A percentile compares a stretch with the other conserved stretches of the same genome.
These are phyloP conservation scores for Lithosia quadra DNA, from an alignment of 2,888 invertebrate species.

Conservation along the genomic window DNA sequence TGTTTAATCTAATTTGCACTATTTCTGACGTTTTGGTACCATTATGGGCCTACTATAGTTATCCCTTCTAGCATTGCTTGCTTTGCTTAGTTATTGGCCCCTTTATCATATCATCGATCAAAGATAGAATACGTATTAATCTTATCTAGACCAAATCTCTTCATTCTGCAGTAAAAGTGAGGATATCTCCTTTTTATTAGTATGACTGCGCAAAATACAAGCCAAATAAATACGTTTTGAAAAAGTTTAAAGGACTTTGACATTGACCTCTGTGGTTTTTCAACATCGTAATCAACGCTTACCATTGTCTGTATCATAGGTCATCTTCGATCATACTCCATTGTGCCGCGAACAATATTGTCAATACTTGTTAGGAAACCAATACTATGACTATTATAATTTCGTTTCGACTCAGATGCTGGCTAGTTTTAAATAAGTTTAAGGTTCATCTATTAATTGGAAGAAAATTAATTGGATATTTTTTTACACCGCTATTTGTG, in stretches of 20 bases:
- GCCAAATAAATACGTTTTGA: slow-evolving; percentile 44
- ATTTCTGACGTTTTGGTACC: too few species aligned
- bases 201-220: slow-evolving; percentile 29
- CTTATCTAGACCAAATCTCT: background rate
- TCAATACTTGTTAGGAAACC: slow-evolving; percentile 53
- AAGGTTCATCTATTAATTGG: background rate
- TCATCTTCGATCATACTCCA: slow-evolving; percentile 44
- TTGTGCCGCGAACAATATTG: slow-evolving; percentile 57
- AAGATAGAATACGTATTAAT: background rate
- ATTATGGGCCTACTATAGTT: too few species aligned
- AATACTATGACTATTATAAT: slow-evolving; percentile 23
- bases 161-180: slow-evolving; percentile 12
- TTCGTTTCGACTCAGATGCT: slow-evolving; percentile 2
- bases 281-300: slow-evolving; percentile 45
- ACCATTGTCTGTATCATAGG: slow-evolving; percentile 47
- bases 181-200: slow-evolving; percentile 34
- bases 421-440: slow-evolving; percentile 1
- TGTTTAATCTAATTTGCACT: too few species aligned
- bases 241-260: slow-evolving; percentile 43
- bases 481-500: background rate
- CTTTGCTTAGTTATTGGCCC: background rate
- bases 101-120: background rate
- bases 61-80: too few species aligned
- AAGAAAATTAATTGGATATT: background rate
- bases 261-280: slow-evolving; percentile 50